Evolutionary conservation across 1,140 invertebrate species (phyloP), one percentile per base, ranked within the genome.

Genomic region (Drosophila equinoxialis): DNA sequence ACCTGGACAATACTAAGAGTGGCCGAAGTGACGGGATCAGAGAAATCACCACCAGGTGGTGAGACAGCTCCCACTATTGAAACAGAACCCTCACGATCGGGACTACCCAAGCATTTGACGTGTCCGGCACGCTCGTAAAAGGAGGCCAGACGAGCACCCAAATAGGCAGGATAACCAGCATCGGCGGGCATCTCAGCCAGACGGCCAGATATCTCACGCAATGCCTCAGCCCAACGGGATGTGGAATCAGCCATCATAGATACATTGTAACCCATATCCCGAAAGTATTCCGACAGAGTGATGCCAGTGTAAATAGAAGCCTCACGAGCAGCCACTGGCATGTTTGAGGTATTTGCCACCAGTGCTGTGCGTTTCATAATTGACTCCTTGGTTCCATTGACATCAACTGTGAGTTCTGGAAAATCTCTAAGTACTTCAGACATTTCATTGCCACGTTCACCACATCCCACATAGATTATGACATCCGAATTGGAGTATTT

Each of bases 201-300:
- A 95, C 99, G 98, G 93, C 99, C 99, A 2, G 99, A 99, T 93
- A 99, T 99, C 96, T 99, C 99, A 95, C 99, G 95, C 92, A 99
- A 94, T 87, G 99, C 99, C 93, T 99, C 99, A 61, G 99, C 99
- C 99, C 99, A 99, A 94, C 99, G 97, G 17, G 99, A 99, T 10
- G 99, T 99, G 13, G 99, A 99, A 93, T 99, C 99, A 84, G 99
- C 99, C 99, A 99, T 99, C 99, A 99, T 99, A 65, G 99, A 98
- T 23, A 99, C 99, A 92, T 99, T 99, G 94, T 99, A 99, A 93
- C 99, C 99, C 99, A 99, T 99, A 92, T 99, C 98, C 92, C 96
- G 94, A 94, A 99, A 99, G 93, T 99, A 99, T 93, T 99, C 99
- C 20, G 98, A 99, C 2, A 99, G 93, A 0, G 98, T 99, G 92